A percentile compares a stretch with the other conserved stretches of the same genome.
Evolutionary conservation across 2,797 vertebrate genomes (phyloP).

Genomic region (Catostomus latipinnis): DNA sequence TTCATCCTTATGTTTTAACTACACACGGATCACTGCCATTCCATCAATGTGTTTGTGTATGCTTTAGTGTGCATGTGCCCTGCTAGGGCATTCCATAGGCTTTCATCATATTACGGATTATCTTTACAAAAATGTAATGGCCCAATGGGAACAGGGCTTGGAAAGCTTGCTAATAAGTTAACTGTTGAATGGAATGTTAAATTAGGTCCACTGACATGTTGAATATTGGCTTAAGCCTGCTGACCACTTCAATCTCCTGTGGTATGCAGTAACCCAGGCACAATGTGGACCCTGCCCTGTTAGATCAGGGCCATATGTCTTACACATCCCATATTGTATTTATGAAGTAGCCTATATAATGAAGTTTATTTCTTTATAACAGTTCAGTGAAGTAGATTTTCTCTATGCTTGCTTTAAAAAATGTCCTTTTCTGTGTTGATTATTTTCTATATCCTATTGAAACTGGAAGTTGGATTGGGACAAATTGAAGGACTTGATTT

Average conservation of each 20-base stretch:
- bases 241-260: slow-evolving; percentile 25
- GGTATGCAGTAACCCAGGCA: background rate
- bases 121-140: slow-evolving; percentile 30
- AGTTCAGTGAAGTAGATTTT: background rate
- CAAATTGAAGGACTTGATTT: too few species aligned
- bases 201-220: slow-evolving; percentile 38
- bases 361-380: background rate
- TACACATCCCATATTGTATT: background rate
- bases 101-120: slow-evolving; percentile 48
- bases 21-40: slow-evolving; percentile 11
- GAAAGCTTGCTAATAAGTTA: slow-evolving; percentile 49
- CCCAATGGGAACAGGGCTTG: slow-evolving; percentile 37
- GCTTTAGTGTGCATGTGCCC: background rate
- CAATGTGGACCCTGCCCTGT: background rate
- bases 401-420: background rate
- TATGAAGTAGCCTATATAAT: background rate
- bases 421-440: background rate
- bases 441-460: background rate
- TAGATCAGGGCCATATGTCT: slow-evolving; percentile 4
- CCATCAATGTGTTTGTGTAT: background rate
- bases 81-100: slow-evolving; percentile 49
- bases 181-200: slow-evolving; percentile 56
- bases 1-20: slow-evolving; percentile 17
- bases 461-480: background rate
- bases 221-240: slow-evolving; percentile 39